Evolutionary conservation across 2,113 vertebrate genomes (phyloP).

Genomic region (Maccullochella peelii): DNA sequence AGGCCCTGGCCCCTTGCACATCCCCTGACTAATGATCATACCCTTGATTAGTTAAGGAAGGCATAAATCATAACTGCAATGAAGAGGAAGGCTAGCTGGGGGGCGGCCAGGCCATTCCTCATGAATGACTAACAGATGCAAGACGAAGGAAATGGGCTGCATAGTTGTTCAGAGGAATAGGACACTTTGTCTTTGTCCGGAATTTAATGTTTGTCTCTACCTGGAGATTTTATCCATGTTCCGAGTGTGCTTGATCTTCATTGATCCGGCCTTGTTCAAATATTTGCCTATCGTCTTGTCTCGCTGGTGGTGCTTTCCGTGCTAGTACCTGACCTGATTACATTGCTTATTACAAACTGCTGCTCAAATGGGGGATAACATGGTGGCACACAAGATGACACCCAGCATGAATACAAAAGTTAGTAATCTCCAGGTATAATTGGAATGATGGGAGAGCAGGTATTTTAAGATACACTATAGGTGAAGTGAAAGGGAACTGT

Average conservation of each 20-base stretch:
- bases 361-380: conserved; percentile 35
- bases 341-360: conserved; percentile 50
- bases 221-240: conserved; percentile 49
- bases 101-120: conserved; percentile 59
- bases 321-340: conserved; percentile 49
- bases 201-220: conserved; percentile 55
- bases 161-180: conserved; percentile 38
- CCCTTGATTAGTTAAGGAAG: conserved; percentile 80
- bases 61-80: conserved; percentile 75
- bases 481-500: conserved; percentile 32
- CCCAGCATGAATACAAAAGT: conserved; percentile 39
- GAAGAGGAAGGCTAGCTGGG: conserved; percentile 56
- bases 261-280: conserved; percentile 70
- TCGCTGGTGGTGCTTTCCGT: conserved; percentile 38
- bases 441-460: not conserved
- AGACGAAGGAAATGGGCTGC: conserved; percentile 54
- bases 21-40: conserved; percentile 76
- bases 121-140: conserved; percentile 72
- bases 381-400: conserved; percentile 1
- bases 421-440: conserved; percentile 5
- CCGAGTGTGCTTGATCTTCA: conserved; percentile 45
- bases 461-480: conserved; percentile 45
- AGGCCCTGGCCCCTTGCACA: conserved; percentile 53
- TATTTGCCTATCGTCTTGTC: conserved; percentile 56
- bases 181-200: conserved; percentile 65